phyloP scores from a whole-genome alignment of 30 jellyfish, hydroid and myxozoan genomes.

The Chrysaora quinquecirrha region DNA sequence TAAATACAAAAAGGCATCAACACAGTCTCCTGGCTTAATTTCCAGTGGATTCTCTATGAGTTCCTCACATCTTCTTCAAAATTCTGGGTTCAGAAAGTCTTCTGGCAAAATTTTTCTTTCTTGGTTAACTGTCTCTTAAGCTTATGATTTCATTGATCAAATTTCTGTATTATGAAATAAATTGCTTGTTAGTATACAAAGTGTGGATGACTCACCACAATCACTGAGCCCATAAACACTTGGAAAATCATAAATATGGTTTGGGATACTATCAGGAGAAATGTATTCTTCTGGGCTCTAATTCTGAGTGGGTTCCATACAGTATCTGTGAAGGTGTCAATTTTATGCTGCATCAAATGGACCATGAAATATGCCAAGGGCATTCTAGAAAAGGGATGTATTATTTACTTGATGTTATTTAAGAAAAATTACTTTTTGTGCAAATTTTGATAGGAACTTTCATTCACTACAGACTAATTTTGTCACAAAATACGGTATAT shows the following conservation, averaged over 20 bases:
- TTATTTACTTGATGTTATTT: too few species aligned
- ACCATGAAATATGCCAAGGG: background rate
- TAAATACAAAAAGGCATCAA: background rate
- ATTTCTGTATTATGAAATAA: too few species aligned
- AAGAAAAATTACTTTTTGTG: too few species aligned
- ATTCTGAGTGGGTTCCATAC: background rate
- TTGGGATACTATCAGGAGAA: background rate
- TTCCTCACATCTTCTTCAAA: background rate
- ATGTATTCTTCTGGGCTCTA: background rate
- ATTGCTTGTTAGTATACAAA: background rate
- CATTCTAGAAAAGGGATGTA: background rate
- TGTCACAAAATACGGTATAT: background rate
- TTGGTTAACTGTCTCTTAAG: background rate
- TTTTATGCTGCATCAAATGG: background rate
- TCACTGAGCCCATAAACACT: background rate
- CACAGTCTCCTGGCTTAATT: background rate
- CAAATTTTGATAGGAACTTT: background rate
- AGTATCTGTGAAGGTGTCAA: background rate
- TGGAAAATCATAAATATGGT: background rate
- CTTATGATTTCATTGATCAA: background rate
- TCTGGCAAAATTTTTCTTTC: too few species aligned
- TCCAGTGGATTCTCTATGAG: background rate
- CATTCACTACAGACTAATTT: background rate
- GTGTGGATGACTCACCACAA: constrained; percentile 1
- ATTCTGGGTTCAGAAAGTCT: background rate